phyloP scores from a whole-genome alignment of 2,888 invertebrate genomes.

The Rapana venosa region DNA sequence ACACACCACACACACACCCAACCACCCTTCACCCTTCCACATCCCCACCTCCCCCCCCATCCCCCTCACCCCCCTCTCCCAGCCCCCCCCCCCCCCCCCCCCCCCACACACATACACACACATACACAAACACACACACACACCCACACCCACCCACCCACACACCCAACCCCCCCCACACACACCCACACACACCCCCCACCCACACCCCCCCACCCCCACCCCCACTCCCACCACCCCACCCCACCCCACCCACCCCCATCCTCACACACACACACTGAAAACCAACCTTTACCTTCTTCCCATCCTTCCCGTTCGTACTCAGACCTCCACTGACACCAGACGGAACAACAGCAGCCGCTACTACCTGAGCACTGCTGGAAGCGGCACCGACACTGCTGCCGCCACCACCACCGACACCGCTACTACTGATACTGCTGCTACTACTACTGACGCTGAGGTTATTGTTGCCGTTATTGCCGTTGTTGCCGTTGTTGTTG shows the following conservation, averaged over 20 bases:
- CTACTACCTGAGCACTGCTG: no score
- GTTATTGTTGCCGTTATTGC: neutral
- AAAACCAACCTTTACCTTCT: conserved; percentile 33
- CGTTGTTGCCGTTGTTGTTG: no score
- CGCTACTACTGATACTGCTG: no score
- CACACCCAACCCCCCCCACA: no score
- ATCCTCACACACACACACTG: neutral
- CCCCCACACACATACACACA: no score
- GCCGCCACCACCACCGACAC: no score
- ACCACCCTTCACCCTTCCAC: neutral
- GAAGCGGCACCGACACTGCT: neutral
- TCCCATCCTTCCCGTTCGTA: conserved; percentile 43
- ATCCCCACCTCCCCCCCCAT: neutral
- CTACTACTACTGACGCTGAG: no score
- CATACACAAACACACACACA: no score
- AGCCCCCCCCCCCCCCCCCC: neutral
- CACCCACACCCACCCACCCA: no score
- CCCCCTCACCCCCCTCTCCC: neutral
- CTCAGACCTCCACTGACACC: neutral
- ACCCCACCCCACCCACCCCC: neutral
- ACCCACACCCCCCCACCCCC: neutral
- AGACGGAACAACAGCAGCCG: neutral
- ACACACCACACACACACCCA: no score
- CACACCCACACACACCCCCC: no score
- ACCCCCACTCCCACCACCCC: neutral